Percentiles rank a stretch among this genome's conserved stretches.
phyloP scores from a whole-genome alignment of 1,140 invertebrate genomes.

The Teleogryllus occipitalis region DNA sequence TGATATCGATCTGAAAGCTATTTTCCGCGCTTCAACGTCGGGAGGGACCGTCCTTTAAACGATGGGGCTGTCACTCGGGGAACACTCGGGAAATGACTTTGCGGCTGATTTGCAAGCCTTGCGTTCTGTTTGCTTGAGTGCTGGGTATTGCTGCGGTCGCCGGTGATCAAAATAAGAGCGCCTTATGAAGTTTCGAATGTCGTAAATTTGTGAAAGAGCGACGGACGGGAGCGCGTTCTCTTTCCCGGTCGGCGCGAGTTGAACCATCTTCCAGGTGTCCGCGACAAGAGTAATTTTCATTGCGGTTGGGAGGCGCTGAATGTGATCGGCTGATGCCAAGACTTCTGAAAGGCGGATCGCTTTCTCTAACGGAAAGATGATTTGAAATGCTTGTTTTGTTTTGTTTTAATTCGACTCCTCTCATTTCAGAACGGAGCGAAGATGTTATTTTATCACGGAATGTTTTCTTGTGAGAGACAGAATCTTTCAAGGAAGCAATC shows the following conservation, averaged over 20 bases:
- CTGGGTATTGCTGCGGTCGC: background rate
- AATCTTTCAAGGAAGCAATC: no score
- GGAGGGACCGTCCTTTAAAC: background rate
- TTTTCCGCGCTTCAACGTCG: background rate
- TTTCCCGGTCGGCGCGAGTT: background rate
- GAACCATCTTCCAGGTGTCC: background rate
- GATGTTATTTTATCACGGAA: no score
- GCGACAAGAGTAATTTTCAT: background rate
- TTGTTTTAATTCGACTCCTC: no score
- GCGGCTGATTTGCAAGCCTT: background rate
- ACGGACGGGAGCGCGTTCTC: background rate
- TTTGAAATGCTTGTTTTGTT: no score
- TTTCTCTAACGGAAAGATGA: no score
- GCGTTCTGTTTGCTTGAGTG: background rate
- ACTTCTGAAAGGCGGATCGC: background rate
- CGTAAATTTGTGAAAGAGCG: background rate
- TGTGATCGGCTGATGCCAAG: background rate
- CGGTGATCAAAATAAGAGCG: background rate
- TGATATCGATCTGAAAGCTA: conserved; percentile 4
- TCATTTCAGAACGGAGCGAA: no score
- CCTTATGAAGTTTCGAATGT: background rate
- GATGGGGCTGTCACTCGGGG: background rate
- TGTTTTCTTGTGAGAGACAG: no score
- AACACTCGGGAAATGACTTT: background rate
- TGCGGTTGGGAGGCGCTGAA: background rate